These are phyloP conservation scores for Linepithema humile DNA, from an alignment of 1,140 invertebrate genomes.

Conservation along the genomic window DNA sequence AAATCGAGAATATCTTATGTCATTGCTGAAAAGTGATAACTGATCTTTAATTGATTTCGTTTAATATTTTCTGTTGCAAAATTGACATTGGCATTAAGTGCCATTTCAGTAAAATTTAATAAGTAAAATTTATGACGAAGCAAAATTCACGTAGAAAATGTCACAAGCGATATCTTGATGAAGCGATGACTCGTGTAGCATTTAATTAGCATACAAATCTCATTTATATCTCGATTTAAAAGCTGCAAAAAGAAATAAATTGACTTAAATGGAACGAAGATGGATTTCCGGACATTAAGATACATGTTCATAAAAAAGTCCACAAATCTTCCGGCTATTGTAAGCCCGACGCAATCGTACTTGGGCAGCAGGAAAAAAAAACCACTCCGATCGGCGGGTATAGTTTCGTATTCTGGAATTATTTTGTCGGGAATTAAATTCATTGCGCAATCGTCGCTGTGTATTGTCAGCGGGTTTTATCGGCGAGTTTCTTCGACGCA, in stretches of 20 bases:
- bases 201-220: neutral
- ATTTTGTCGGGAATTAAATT: constrained; percentile 24
- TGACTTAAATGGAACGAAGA: neutral
- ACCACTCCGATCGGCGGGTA: neutral
- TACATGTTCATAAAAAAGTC: neutral
- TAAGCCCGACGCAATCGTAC: neutral
- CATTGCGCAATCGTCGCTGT: constrained; percentile 8
- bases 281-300: neutral
- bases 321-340: neutral
- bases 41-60: neutral
- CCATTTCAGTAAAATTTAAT: neutral
- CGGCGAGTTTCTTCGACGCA: constrained; percentile 27
- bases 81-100: neutral
- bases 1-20: neutral
- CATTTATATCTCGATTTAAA: neutral
- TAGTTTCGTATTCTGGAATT: constrained; percentile 24
- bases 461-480: constrained; percentile 30
- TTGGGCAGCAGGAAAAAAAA: neutral
- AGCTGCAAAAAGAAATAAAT: neutral
- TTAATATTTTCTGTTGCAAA: neutral
- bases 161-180: neutral
- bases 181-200: neutral
- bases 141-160: neutral
- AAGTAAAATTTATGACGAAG: neutral
- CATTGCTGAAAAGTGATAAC: neutral